These are phyloP conservation scores for Lerema accius DNA, from an alignment of 1,140 invertebrate genomes.

Conservation along the genomic window DNA sequence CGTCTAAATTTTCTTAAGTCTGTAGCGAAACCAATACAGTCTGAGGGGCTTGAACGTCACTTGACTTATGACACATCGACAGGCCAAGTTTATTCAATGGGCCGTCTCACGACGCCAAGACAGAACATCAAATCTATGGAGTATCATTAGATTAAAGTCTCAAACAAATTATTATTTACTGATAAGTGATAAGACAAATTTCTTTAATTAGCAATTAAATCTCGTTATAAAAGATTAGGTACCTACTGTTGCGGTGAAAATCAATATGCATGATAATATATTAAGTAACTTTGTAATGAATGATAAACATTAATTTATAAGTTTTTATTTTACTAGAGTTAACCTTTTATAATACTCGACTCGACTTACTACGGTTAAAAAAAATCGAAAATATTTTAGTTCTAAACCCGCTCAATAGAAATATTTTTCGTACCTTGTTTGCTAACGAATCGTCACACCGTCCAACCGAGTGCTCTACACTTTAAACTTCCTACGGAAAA, in stretches of 20 bases:
- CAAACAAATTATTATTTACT: no score
- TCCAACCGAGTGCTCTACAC: slow-evolving; percentile 73
- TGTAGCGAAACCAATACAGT: slow-evolving; percentile 54
- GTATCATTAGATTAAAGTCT: slow-evolving; percentile 34
- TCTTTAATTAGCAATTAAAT: no score
- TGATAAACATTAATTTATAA: no score
- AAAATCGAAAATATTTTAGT: no score
- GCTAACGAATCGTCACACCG: slow-evolving; percentile 75
- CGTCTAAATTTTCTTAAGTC: slow-evolving; percentile 45
- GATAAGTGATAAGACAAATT: no score
- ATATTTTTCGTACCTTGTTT: slow-evolving; percentile 68
- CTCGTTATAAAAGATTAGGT: no score
- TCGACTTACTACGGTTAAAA: no score
- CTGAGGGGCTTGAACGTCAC: slow-evolving; percentile 63
- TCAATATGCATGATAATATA: no score
- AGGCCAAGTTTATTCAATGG: slow-evolving; percentile 76
- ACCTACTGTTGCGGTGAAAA: no score
- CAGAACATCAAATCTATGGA: slow-evolving; percentile 50
- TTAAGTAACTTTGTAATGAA: no score
- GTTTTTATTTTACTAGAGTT: no score
- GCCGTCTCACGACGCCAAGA: slow-evolving; percentile 49
- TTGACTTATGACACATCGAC: slow-evolving; percentile 81
- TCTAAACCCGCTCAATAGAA: slow-evolving; percentile 47
- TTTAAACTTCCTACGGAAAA: slow-evolving; percentile 79
- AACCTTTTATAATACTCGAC: no score